Percentiles rank a stretch among this genome's conserved stretches.
phyloP scores from a whole-genome alignment of 2,888 invertebrate genomes.

The Drosophila kuntzei region DNA sequence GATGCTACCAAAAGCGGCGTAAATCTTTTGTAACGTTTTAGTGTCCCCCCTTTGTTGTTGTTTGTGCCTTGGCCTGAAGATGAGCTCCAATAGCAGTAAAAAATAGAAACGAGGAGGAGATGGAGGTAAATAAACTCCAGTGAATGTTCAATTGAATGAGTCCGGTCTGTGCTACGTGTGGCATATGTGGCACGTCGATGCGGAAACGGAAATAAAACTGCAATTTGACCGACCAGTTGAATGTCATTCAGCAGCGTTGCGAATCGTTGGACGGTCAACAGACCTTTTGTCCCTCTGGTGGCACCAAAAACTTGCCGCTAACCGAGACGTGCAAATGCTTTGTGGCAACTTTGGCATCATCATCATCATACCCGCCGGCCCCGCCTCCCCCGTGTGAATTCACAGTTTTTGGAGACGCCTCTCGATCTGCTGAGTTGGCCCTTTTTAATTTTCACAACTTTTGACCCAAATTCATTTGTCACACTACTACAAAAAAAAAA shows the following conservation, averaged over 20 bases:
- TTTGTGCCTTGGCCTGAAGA: slow-evolving; percentile 34
- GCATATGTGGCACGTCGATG: slow-evolving; percentile 63
- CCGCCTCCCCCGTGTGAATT: slow-evolving; percentile 19
- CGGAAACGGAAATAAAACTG: slow-evolving; percentile 75
- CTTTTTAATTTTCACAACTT: slow-evolving; percentile 75
- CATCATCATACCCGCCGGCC: slow-evolving; percentile 8
- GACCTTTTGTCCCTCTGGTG: slow-evolving; percentile 37
- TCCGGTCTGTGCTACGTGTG: slow-evolving; percentile 24
- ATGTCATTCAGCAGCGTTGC: slow-evolving; percentile 69
- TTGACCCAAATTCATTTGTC: slow-evolving; percentile 79
- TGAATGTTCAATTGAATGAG: slow-evolving; percentile 57
- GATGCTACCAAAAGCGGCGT: slow-evolving; percentile 56
- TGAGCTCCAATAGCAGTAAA: slow-evolving; percentile 37
- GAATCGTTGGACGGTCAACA: slow-evolving; percentile 49
- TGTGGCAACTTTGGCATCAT: slow-evolving; percentile 47
- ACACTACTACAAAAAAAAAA: slow-evolving; percentile 34
- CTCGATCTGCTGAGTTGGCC: slow-evolving; percentile 13
- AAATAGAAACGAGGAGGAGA: not conserved
- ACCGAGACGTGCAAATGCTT: slow-evolving; percentile 54
- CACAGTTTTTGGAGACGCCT: not conserved
- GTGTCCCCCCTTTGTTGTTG: slow-evolving; percentile 49
- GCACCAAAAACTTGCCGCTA: not conserved
- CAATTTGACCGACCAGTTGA: slow-evolving; percentile 75
- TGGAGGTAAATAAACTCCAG: slow-evolving; percentile 1
- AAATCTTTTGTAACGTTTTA: slow-evolving; percentile 78